Evolutionary conservation across 2,888 invertebrate genomes (phyloP).

Genomic region (Mimumesa dahlbomi): DNA sequence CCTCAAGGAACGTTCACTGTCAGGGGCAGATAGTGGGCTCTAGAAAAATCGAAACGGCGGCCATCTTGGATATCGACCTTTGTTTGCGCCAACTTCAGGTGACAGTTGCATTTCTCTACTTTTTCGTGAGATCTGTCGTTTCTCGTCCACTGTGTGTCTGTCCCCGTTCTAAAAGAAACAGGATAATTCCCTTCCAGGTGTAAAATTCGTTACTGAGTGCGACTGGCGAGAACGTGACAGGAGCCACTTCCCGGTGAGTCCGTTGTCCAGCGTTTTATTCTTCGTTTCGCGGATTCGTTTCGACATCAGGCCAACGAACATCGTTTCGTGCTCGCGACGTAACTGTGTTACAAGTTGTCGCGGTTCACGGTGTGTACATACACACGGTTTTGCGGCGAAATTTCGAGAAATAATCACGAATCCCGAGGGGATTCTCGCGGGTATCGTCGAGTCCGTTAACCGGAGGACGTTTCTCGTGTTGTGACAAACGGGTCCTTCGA

Average conservation of each 20-base stretch:
- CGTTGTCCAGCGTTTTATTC: neutral
- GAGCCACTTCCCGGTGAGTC: constrained; percentile 64
- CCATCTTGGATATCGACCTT: constrained; percentile 63
- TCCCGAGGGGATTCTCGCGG: no score
- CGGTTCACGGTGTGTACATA: no score
- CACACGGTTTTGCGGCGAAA: constrained; percentile 5
- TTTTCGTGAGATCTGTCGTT: constrained; percentile 68
- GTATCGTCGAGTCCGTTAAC: no score
- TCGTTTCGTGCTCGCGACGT: no score
- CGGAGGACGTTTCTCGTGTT: no score
- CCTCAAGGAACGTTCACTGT: no score
- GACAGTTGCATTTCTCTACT: constrained; percentile 68
- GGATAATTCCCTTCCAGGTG: constrained; percentile 41
- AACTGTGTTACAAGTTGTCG: no score
- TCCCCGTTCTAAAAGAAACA: constrained; percentile 34
- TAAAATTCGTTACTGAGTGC: constrained; percentile 50
- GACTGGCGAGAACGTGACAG: constrained; percentile 39
- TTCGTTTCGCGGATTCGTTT: no score
- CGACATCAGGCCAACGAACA: no score
- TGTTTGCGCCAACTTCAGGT: constrained; percentile 68
- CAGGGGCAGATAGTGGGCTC: no score
- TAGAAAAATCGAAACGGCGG: constrained; percentile 59
- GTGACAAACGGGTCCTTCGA: no score
- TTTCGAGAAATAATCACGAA: no score
- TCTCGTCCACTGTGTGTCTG: constrained; percentile 44